phyloP scores from a whole-genome alignment of 2,113 vertebrate species.

The Psettodes erumei region DNA sequence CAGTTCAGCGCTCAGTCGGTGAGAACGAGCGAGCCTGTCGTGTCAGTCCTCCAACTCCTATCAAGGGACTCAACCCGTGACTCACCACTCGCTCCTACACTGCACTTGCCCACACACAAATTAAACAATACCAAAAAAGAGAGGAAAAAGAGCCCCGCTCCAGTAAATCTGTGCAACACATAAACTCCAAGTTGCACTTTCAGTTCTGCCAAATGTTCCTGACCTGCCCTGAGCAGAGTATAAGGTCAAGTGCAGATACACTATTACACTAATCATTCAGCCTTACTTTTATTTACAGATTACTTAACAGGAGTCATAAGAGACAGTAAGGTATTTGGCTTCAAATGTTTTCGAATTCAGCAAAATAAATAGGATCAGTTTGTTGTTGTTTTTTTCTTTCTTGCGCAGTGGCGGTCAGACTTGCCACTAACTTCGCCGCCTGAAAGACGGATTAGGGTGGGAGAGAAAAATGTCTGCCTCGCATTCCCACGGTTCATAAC shows the following conservation, averaged over 20 bases:
- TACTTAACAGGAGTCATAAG: background rate
- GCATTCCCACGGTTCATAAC: constrained; percentile 62
- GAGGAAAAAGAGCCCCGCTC: constrained; percentile 17
- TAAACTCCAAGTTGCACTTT: background rate
- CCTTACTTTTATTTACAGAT: background rate
- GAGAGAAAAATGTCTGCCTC: constrained; percentile 71
- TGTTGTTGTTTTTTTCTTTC: background rate
- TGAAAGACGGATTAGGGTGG: constrained; percentile 59
- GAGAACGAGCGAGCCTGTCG: constrained; percentile 11
- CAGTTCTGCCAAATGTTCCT: background rate
- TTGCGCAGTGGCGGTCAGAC: background rate
- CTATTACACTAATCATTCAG: background rate
- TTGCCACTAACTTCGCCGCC: constrained; percentile 4
- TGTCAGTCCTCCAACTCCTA: constrained; percentile 39
- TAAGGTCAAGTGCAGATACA: background rate
- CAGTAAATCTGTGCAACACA: constrained; percentile 42
- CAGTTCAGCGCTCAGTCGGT: background rate
- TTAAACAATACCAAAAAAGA: too few species aligned
- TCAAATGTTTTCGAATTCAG: background rate
- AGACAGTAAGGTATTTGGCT: background rate
- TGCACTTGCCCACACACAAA: constrained; percentile 35
- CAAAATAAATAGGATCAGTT: accelerated
- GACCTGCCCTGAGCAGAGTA: background rate
- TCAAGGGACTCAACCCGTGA: constrained; percentile 56
- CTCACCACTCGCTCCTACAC: constrained; percentile 50